Evolutionary conservation across 2,113 vertebrate genomes (phyloP), one percentile per base, ranked within the genome.

Genomic region (Ptyas mucosa): DNA sequence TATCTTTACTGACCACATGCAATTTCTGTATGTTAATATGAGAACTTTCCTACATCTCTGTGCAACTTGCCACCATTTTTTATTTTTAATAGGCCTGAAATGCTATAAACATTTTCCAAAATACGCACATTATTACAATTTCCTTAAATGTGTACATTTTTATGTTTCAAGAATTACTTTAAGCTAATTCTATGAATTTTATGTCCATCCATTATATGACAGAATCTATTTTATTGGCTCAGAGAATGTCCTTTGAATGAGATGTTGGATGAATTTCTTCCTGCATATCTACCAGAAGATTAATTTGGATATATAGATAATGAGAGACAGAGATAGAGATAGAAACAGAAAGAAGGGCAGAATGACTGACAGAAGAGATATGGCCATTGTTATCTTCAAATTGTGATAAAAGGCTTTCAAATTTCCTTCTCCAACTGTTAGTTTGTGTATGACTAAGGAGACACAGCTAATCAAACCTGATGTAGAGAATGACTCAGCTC

Each of bases 401-500:
- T 54, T 95, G 39, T 39, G 94, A 95, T 95, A 88, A 96, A 95
- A 95, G 58, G 89, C 93, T 92, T 64, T 46, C 81, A 94, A 95
- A 94, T 55, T 94, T 95, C 91, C 29, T 91, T 89, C 95, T 97
- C 91, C 53, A 91, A 54, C 55, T 97, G 95, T 95, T 97, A 91
- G 94, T 96, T 94, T 89, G 87, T 39, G 91, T 20, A 93, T 92
- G 87, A 95, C 24, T 64, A 94, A 95, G 93, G 64, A 49, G 95
- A 94, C 91, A 49, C 94, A 92, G 94, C 93, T 96, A 91, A 96
- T 93, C 96, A 55, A 95, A 93, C 75, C 85, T 95, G 93, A 97
- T 94, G 94, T 96, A 96, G 23, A 90, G 93, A 58, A 85, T 26
- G 15, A 96, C 88, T 89, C 92, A 85, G 94, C 91, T 94, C 86